Evolutionary conservation across 2,888 invertebrate species (phyloP), one percentile per base, ranked within the genome.

Genomic region (Deilephila porcellus): DNA sequence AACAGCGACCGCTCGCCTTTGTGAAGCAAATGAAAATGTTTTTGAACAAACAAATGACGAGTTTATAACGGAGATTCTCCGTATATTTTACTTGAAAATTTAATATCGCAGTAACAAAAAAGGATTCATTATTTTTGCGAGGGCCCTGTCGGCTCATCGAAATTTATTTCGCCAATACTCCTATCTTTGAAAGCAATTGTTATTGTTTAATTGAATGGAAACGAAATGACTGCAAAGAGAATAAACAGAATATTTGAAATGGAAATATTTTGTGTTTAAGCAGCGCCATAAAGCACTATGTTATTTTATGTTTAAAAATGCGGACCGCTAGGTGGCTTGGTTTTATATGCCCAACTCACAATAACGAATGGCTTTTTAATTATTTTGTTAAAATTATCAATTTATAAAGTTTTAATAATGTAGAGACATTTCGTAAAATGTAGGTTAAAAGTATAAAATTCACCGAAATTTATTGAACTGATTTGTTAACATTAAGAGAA

Each of bases 251-350:
- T 52, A 67, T 25, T 52, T 25, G 45, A 67, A 67, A 52, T 45
- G 52, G 37, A 63, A 67, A 67, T 52, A 52, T 67, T 67, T 56
- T 25, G 25, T 4, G 52, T 14, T 52, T 25, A 67, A 67, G 25
- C 45, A 17, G 11, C 75, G 76, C 72, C 77, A 74, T 53, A 76
- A 52, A 25, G 52, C 52, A 67, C 52, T 67, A 20, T 45, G 52
- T 45, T 52, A 52, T 67, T 67, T 67, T 52, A 67, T 8, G 52
- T 67, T 67, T 52, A 25, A 67, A 52, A 67, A 52, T 45, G 67
- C 25, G 17, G 52, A 67, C 4, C 20, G 52, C 25, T 25, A 17
- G 20, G 25, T 67, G 52, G 19, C 25, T 52, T 52, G 17, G 25
- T 67, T 67, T 67, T 52, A 67, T 52, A 67, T 45, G 17, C 25